Evolutionary conservation across 2,888 invertebrate genomes (phyloP).

Genomic region (Xestobium rufovillosum): DNA sequence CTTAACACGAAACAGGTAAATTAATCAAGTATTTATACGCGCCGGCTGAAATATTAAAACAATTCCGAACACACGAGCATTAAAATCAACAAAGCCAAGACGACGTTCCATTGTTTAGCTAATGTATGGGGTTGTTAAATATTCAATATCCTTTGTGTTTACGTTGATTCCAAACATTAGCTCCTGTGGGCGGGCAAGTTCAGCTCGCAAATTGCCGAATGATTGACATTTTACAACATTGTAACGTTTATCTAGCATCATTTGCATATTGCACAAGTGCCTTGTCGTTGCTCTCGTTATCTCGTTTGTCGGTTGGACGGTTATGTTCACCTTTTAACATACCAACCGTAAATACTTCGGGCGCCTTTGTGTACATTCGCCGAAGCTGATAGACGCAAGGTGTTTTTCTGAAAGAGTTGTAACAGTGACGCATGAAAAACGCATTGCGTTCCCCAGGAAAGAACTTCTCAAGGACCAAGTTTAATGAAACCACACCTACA

Average conservation of each 20-base stretch:
- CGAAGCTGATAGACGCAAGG: too few species aligned
- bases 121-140: constrained; percentile 26
- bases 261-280: too few species aligned
- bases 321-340: too few species aligned
- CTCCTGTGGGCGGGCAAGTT: constrained; percentile 23
- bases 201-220: constrained; percentile 25
- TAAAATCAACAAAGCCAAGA: constrained; percentile 16
- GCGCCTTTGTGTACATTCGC: too few species aligned
- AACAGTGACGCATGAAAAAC: too few species aligned
- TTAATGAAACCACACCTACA: too few species aligned
- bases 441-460: too few species aligned
- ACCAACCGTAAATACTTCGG: too few species aligned
- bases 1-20: constrained; percentile 19
- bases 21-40: constrained; percentile 18
- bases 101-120: constrained; percentile 20
- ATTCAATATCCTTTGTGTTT: constrained; percentile 30
- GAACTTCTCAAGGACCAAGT: too few species aligned
- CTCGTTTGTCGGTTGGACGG: too few species aligned
- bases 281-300: too few species aligned
- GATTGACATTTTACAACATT: constrained; percentile 26
- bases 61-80: constrained; percentile 11
- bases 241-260: constrained; percentile 11
- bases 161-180: constrained; percentile 25
- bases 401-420: too few species aligned
- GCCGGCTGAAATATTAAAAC: constrained; percentile 12